Base-by-base conservation (phyloP, 2,113 vertebrate species). In the Rhinichthys klamathensis region DNA sequence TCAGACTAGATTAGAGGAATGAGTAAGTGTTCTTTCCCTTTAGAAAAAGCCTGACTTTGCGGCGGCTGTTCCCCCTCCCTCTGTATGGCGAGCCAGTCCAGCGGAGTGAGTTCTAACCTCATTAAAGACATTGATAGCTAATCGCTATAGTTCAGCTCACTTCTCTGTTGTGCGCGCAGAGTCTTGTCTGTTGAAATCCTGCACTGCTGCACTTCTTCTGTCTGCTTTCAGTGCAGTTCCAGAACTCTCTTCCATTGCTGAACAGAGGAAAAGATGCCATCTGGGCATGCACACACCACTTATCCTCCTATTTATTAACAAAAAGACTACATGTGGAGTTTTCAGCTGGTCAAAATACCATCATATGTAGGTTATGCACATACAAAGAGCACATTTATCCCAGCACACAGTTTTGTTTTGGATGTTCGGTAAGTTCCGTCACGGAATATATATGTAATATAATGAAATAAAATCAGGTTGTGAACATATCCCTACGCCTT, bases 121-220 rank as follows among this genome's bases (percentile, higher is more conserved):
- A 86, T 88, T 86, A 88, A 80, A 75, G 58, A 49, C 84, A 88
- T 41, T 79, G 80, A 88, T 88, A 76, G 87, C 65, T 85, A 85
- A 85, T 85, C 73, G 30, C 83, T 88, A 58, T 82, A 82, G 83
- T 78, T 63, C 56, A 58, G 77, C 73, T 80, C 74, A 11, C 11
- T 51, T 80, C 73, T 32, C 74, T 61, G 73, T 46, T 56, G 11
- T 75, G 30, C 12, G 10, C 61, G 2, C 7, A 46, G 27, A 41
- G 60, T 69, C 61, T 10, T 67, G 61, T 67, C 79, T 67, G 79
- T 30, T 49, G 23, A 65, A 81, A 67, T 81, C 79, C 49, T 82
- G 65, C 63, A 69, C 27, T 70, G 30, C 67, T 82, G 80, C 15
- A 65, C 15, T 21, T 65, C 16, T 13, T 51, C 61, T 51, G 13